A percentile compares a stretch with the other conserved stretches of the same genome.
Evolutionary conservation across 2,797 vertebrate genomes (phyloP).

Genomic region (Pseudocheirus occidentalis): DNA sequence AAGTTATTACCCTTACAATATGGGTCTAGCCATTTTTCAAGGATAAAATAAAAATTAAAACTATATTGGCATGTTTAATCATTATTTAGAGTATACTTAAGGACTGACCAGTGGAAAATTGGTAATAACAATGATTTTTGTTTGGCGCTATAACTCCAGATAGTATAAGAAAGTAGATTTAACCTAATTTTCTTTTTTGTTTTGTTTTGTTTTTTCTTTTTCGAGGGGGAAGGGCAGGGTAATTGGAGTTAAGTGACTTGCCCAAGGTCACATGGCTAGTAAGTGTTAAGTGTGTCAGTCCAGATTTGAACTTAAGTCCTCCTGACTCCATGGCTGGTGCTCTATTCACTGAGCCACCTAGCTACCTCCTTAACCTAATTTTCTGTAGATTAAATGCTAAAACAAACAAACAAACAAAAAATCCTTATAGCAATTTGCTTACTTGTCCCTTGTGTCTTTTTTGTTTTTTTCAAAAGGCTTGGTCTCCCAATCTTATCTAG

Average conservation of each 20-base stretch:
- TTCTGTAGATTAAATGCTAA: neutral
- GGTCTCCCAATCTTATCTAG: no score
- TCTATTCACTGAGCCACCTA: no score
- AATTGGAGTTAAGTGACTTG: no score
- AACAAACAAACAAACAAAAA: no score
- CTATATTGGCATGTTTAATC: neutral
- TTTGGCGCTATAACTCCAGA: neutral
- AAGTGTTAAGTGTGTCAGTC: no score
- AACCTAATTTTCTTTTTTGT: neutral
- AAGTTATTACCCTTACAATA: neutral
- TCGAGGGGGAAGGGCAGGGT: no score
- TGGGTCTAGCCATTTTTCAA: neutral
- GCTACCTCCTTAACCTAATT: neutral
- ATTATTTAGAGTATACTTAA: neutral
- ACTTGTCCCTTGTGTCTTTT: neutral
- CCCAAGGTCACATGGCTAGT: no score
- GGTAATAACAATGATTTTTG: neutral
- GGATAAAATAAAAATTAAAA: neutral
- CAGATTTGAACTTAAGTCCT: no score
- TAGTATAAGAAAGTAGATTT: neutral
- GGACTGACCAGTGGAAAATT: neutral
- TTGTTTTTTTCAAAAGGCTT: neutral
- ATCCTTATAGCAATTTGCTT: neutral
- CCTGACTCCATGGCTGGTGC: no score
- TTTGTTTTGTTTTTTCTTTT: no score